These are phyloP conservation scores for Takifugu ocellatus DNA, from an alignment of 2,797 vertebrate species.

Conservation along the genomic window DNA sequence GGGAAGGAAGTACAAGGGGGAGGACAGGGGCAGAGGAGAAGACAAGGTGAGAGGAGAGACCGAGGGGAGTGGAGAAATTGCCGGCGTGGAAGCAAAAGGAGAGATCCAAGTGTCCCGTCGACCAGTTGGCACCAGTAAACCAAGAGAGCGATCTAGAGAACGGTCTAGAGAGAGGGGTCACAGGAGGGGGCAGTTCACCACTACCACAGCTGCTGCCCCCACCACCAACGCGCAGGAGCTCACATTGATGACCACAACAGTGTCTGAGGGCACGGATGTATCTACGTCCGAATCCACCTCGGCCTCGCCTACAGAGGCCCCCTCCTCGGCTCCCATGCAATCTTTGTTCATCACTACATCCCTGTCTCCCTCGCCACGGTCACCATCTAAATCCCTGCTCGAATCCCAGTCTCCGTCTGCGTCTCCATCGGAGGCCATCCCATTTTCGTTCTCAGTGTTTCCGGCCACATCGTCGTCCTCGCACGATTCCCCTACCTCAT, in stretches of 20 bases:
- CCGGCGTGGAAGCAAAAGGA: conserved; percentile 63
- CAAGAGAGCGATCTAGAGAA: conserved; percentile 65
- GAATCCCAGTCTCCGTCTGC: conserved; percentile 15
- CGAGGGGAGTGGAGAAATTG: conserved; percentile 63
- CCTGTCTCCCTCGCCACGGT: conserved; percentile 1
- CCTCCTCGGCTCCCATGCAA: not conserved
- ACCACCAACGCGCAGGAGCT: conserved; percentile 22
- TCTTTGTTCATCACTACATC: not conserved
- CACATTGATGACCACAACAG: conserved; percentile 22
- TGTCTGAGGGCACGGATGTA: conserved; percentile 6
- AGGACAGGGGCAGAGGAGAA: conserved; percentile 54
- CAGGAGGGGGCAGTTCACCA: conserved; percentile 61
- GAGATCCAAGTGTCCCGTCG: conserved; percentile 71
- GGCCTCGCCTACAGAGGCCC: conserved; percentile 23
- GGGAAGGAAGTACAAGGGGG: conserved; percentile 66
- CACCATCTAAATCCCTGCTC: conserved; percentile 13
- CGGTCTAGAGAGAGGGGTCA: conserved; percentile 68
- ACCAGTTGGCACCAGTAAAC: conserved; percentile 56
- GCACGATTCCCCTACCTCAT: conserved; percentile 12
- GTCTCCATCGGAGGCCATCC: conserved; percentile 1
- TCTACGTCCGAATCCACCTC: conserved; percentile 14
- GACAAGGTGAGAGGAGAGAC: conserved; percentile 47
- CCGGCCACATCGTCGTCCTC: conserved; percentile 1
- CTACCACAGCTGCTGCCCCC: conserved; percentile 26
- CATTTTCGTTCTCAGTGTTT: conserved; percentile 7